Evolutionary conservation across 2,113 vertebrate species (phyloP).

Genomic region (Odontesthes bonariensis): DNA sequence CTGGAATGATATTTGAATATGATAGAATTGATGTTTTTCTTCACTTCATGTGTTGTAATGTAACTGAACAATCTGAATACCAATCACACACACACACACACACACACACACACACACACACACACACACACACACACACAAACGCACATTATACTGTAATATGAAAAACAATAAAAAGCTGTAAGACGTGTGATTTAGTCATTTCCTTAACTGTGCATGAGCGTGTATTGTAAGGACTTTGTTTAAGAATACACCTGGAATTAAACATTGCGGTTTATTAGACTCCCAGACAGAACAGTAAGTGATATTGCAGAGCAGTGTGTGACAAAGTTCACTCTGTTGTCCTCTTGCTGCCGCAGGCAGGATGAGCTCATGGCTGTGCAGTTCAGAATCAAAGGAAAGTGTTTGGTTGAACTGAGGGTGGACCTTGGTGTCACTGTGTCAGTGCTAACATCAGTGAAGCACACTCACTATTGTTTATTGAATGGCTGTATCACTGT

Average conservation of each 20-base stretch:
- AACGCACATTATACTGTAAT: neutral
- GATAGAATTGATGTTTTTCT: neutral
- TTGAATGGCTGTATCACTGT: conserved; percentile 43
- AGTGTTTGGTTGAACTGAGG: conserved; percentile 66
- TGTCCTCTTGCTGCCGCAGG: conserved; percentile 59
- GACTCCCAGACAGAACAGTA: conserved; percentile 69
- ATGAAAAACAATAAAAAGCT: neutral
- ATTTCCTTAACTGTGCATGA: neutral
- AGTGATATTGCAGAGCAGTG: conserved; percentile 69
- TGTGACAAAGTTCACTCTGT: conserved; percentile 74
- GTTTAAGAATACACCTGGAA: conserved; percentile 15
- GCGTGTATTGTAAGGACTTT: neutral
- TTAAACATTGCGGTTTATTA: conserved; percentile 34
- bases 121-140: too few relatives aligned
- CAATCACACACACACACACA: neutral
- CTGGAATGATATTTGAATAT: neutral
- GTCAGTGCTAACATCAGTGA: conserved; percentile 58
- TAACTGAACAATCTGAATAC: neutral
- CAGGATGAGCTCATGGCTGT: conserved; percentile 76
- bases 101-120: too few relatives aligned
- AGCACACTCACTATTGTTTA: conserved; percentile 52
- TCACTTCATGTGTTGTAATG: neutral
- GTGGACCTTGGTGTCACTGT: conserved; percentile 54
- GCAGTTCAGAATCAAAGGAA: conserved; percentile 66
- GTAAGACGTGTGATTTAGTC: neutral